Evolutionary conservation across 37 sponge, comb jelly and placozoan species (phyloP).

Genomic region (Axinella damicornis): DNA sequence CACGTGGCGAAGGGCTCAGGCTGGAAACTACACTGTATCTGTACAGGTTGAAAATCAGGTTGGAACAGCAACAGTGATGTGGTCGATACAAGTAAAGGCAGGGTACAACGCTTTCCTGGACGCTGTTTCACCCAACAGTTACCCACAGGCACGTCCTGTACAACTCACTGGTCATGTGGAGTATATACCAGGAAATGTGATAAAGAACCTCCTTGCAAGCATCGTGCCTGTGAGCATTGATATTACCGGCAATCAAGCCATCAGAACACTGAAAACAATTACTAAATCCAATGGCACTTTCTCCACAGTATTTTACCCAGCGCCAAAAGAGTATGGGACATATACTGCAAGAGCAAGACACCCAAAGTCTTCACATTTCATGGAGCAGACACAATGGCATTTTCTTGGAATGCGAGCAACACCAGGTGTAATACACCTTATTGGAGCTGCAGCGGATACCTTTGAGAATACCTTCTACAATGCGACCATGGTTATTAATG

Average conservation of each 20-base stretch:
- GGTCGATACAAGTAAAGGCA: slow-evolving; percentile 13
- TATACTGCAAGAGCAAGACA: slow-evolving; percentile 35
- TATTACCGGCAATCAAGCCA: not conserved
- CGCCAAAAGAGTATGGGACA: slow-evolving; percentile 37
- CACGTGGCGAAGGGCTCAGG: slow-evolving; percentile 25
- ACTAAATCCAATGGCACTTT: slow-evolving; percentile 20
- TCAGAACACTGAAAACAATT: slow-evolving; percentile 10
- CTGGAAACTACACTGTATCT: slow-evolving; percentile 43
- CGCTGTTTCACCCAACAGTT: slow-evolving; percentile 1
- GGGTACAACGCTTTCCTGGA: slow-evolving; percentile 31
- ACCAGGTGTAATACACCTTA: not conserved
- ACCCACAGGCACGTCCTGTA: slow-evolving; percentile 13
- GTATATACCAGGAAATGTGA: not conserved
- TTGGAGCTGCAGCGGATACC: not conserved
- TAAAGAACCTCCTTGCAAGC: slow-evolving; percentile 3
- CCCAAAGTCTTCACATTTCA: not conserved
- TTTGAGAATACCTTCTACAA: slow-evolving; percentile 39
- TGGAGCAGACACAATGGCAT: not conserved
- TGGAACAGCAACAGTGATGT: slow-evolving; percentile 1
- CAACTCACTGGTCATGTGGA: slow-evolving; percentile 13
- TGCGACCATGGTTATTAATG: slow-evolving; percentile 31
- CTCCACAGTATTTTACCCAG: slow-evolving; percentile 21
- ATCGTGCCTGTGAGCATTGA: slow-evolving; percentile 46
- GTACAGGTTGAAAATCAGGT: slow-evolving; percentile 20
- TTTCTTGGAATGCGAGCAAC: slow-evolving; percentile 38